Conservation (phyloP, 2,888 invertebrate species). For the Onthophagus sagittarius region DNA sequence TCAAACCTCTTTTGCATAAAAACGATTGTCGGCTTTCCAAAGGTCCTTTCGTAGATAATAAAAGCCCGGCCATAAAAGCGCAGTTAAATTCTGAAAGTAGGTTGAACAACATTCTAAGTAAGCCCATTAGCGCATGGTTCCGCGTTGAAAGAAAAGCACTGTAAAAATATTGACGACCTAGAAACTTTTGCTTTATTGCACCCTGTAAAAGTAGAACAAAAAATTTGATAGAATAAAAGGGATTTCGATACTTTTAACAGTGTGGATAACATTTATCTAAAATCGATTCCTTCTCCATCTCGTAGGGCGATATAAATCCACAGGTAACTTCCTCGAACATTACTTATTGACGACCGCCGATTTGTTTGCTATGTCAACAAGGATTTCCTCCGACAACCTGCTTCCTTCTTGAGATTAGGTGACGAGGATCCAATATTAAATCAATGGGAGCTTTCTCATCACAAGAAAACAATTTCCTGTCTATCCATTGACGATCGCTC, state of each 20-base stretch:
- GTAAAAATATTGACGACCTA: background rate
- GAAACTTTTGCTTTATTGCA: background rate
- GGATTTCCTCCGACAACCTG: background rate
- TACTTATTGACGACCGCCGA: background rate
- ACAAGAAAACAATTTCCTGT: background rate
- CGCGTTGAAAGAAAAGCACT: background rate
- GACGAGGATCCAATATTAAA: background rate
- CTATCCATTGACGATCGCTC: background rate
- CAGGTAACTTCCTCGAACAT: background rate
- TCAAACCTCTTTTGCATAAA: background rate
- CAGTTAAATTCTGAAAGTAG: background rate
- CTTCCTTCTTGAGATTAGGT: background rate
- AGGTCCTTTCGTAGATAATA: background rate
- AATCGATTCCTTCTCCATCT: background rate
- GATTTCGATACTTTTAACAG: background rate
- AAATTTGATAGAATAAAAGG: background rate
- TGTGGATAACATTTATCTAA: background rate
- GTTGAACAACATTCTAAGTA: background rate
- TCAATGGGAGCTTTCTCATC: background rate
- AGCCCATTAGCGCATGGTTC: background rate
- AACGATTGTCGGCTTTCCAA: background rate
- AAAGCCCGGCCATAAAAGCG: background rate
- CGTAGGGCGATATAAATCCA: background rate
- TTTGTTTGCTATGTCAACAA: background rate
- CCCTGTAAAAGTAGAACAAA: background rate